Evolutionary conservation across 2,113 vertebrate species (phyloP), one percentile per base, ranked within the genome.

Genomic region (Turdus rufiventris): DNA sequence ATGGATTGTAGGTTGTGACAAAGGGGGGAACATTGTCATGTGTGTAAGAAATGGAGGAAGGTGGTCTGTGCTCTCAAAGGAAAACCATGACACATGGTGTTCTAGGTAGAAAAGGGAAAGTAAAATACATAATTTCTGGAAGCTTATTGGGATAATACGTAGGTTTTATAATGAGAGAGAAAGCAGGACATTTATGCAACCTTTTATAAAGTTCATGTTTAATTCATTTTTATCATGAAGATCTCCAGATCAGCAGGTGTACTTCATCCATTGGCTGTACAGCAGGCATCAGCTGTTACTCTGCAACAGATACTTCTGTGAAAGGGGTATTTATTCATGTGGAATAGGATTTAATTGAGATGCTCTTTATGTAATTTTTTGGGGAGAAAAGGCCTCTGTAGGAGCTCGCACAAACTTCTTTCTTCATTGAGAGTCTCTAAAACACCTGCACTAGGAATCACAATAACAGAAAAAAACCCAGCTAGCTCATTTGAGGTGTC

Each of bases 81-180:
- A 34, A 80, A 77, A 73, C 18, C 1, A 3, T 1, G 2, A 19
- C 42, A 38, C 1, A 0, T 8, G 21, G 14, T 65, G 3, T 23
- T 78, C 29, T 50, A 34, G 33, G 31, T 50, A 47, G 43, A 51
- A 72, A 72, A 82, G 11, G 18, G 17, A 74, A n/a, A 54, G n/a
- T 54, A 50, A 74, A 74, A 65, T 10, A 11, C 9, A 6, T 53
- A 2, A 3, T 70, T 85, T 58, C 9, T 34, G 58, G 43, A 72
- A 58, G 48, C 18, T 43, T 91, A 48, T 17, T 65, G 67, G 61
- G 45, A 24, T n/a, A 29, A 34, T 62, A 76, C 40, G 12, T 60
- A 26, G 38, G 6, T 74, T 86, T 88, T 53, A 6, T 19, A 63
- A 74, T 74, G 43, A 65, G 4, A 40, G 63, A 66, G n/a, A 74